Evolutionary conservation across 2,888 invertebrate species (phyloP), one percentile per base, ranked within the genome.

Genomic region (Enchytraeus crypticus): DNA sequence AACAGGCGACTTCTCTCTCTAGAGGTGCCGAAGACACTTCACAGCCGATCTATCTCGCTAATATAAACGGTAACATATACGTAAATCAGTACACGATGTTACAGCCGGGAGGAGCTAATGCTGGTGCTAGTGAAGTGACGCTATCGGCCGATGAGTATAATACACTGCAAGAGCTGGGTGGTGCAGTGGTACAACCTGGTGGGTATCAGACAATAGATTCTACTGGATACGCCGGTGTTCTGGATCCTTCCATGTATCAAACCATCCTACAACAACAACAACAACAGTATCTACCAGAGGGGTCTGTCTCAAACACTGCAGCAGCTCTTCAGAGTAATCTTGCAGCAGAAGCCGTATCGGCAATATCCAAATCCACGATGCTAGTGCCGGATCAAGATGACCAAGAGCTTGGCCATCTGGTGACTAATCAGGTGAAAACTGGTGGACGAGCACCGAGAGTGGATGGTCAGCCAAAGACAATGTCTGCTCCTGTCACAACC

Each of bases 41-140:
- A 38, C 38, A 38, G 38, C 55, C 55, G 21, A 54, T 54, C 33
- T 32, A 33, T 14, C 34, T 54, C n/a, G 34, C 55, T 21, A 54
- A 54, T 14, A 54, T 54, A 27, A 54, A 32, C 2, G 55, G 55
- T 38, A 54, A 54, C 34, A 34, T 54, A 11, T 54, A 54, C 33
- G 55, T 54, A 27, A 54, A 54, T 21, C 55, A 54, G 26, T 54
- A 54, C 33, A 54, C 55, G 21, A 54, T 54, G 55, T 27, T 54
- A 38, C 55, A 54, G 55, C 55, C 55, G 21, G 38, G 55, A 18
- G n/a, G n/a, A n/a, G n/a, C n/a, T n/a, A 38, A 38, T 38, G 38
- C 8, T 14, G 38, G 8, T 14, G 38, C 38, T 14, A 14, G 11
- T 14, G 18, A 8, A 14, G 38, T 38, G 38, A 18, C 11, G 18